A percentile compares a stretch with the other conserved stretches of the same genome.
Evolutionary conservation across 1,140 invertebrate genomes (phyloP).

Genomic region (Cydia splendana): DNA sequence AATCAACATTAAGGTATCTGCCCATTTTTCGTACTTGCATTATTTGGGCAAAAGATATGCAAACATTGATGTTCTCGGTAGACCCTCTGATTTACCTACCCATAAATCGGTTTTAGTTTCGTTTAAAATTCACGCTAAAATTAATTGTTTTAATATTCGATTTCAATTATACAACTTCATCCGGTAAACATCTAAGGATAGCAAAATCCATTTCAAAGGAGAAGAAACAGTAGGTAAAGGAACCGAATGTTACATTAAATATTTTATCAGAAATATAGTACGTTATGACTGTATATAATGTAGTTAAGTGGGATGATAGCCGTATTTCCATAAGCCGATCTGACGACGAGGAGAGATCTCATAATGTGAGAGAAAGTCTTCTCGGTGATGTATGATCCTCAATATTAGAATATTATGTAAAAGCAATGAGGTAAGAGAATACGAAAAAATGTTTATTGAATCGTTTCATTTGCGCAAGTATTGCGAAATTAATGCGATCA

Average conservation of each 20-base stretch:
- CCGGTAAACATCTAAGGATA: too few relatives aligned
- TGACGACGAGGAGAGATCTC: constrained; percentile 14
- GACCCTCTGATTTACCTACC: too few relatives aligned
- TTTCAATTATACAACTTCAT: too few relatives aligned
- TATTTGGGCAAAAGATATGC: too few relatives aligned
- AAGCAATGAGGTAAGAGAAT: constrained; percentile 18
- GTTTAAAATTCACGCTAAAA: too few relatives aligned
- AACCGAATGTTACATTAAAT: constrained; percentile 11
- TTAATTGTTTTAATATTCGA: too few relatives aligned
- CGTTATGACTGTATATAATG: constrained; percentile 22
- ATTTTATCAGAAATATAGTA: constrained; percentile 3
- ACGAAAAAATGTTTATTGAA: neutral
- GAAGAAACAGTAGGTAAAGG: neutral
- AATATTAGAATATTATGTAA: constrained; percentile 25
- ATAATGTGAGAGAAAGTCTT: constrained; percentile 23
- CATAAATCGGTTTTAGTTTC: too few relatives aligned
- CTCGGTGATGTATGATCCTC: constrained; percentile 6
- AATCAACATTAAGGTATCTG: too few relatives aligned
- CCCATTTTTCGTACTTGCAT: too few relatives aligned
- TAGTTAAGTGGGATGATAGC: constrained; percentile 24
- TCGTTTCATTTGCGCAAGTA: neutral
- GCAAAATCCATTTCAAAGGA: too few relatives aligned
- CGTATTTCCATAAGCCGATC: constrained; percentile 29
- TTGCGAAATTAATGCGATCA: neutral
- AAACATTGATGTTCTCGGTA: too few relatives aligned